These are phyloP conservation scores for Piaya cayana DNA, from an alignment of 2,113 vertebrate genomes.

Conservation along the genomic window DNA sequence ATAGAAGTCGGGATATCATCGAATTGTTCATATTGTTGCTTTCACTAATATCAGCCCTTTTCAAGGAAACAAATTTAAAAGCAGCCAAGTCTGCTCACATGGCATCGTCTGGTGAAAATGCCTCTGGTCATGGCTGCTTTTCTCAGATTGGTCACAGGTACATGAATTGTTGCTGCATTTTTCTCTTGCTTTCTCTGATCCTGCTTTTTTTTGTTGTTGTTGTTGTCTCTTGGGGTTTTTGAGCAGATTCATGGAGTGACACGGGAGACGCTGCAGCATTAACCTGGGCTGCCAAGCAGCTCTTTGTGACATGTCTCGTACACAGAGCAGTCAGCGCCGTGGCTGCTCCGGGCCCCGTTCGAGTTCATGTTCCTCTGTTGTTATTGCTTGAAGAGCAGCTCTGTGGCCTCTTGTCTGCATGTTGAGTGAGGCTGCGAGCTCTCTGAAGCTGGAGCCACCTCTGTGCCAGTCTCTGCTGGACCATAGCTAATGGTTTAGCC, in stretches of 20 bases:
- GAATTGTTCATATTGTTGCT: not conserved
- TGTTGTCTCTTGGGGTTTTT: not conserved
- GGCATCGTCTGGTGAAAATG: not conserved
- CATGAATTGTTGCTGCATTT: not conserved
- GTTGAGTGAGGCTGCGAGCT: not conserved
- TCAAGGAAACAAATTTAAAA: not conserved
- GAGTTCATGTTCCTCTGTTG: fast-evolving
- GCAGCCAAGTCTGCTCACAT: not conserved
- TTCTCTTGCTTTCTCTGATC: not conserved
- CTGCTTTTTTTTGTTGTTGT: not conserved
- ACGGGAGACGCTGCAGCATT: not conserved
- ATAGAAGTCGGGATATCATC: conserved; percentile 5
- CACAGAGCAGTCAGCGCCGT: fast-evolving
- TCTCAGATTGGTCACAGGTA: not conserved
- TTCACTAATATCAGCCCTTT: not conserved
- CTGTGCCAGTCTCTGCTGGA: not conserved
- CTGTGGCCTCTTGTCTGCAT: not conserved
- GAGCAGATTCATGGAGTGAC: not conserved
- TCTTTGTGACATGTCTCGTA: fast-evolving
- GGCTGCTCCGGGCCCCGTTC: fast-evolving
- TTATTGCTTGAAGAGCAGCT: not conserved
- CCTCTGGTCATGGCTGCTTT: not conserved
- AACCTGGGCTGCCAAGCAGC: not conserved
- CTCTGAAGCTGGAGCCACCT: not conserved
- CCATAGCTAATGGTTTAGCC: not conserved